Evolutionary conservation across 2,888 invertebrate species (phyloP), one percentile per base, ranked within the genome.

Genomic region (Polia nebulosa): DNA sequence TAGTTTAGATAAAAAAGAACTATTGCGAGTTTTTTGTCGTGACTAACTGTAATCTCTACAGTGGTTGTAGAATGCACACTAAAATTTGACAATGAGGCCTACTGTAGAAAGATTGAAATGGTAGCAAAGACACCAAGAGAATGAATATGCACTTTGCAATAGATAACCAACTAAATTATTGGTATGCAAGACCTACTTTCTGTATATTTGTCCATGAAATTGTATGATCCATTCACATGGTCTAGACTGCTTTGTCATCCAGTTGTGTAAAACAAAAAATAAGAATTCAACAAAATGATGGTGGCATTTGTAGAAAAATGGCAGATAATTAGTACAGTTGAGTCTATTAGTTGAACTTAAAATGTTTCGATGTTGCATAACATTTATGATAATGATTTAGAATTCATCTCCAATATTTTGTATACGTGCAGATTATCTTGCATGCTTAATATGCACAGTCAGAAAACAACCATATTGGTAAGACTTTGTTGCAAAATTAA

Each of bases 1-100:
- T 91, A 91, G 86, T 93, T 92, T 89, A 91, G 92, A 91, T 94
- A 94, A 94, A 95, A 95, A 94, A 92, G 89, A 93, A 91, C 88
- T 88, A 83, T 89, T 86, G 88, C 88, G 81, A 88, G 78, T 86
- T 90, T 93, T 92, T 91, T 90, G 86, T 86, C 80, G 85, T 80
- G 79, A 82, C 70, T 90, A 90, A 89, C 90, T 89, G 88, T 90
- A 83, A 81, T 86, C 64, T 58, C 78, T 78, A 81, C 79, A 82
- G 67, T 76, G 70, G 70, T 81, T 80, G 76, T 67, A 69, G 72
- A 81, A 82, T 85, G 72, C 57, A 68, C 47, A 74, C 51, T n/a
- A 47, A 63, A 78, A 72, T 82, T 76, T 53, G 61, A 62, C 62
- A 62, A 47, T 67, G 72, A 81, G 71, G 51, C 27, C 55, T 29